Evolutionary conservation across 2,888 invertebrate genomes (phyloP).

Genomic region (Drosophila borborema): DNA sequence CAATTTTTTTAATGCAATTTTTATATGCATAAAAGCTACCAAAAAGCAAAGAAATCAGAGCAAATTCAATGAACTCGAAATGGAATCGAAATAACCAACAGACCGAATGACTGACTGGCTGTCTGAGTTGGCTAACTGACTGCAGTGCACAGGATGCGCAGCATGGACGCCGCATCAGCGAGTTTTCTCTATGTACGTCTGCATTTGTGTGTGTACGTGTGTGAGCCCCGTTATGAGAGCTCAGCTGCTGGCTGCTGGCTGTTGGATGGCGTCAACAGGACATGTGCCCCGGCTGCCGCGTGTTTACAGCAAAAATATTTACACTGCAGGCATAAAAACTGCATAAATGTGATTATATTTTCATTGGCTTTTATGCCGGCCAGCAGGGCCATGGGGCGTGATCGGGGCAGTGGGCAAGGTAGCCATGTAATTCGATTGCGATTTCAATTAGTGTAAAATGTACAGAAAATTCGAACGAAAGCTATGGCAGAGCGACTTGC

Average conservation of each 20-base stretch:
- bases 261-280: constrained; percentile 34
- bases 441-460: constrained; percentile 81
- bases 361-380: constrained; percentile 67
- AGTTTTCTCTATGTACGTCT: constrained; percentile 18
- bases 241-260: constrained; percentile 18
- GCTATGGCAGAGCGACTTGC: constrained; percentile 14
- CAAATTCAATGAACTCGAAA: constrained; percentile 82
- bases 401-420: constrained; percentile 16
- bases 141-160: constrained; percentile 31
- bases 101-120: constrained; percentile 18
- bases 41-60: constrained; percentile 63
- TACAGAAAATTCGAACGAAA: constrained; percentile 43
- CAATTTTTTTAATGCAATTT: constrained; percentile 67
- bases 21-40: constrained; percentile 52
- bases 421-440: constrained; percentile 77
- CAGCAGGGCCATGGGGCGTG: constrained; percentile 3
- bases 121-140: constrained; percentile 21
- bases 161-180: constrained; percentile 22
- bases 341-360: constrained; percentile 81
- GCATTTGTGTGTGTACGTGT: constrained; percentile 6
- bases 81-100: constrained; percentile 57
- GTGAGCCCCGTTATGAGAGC: constrained; percentile 36
- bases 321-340: constrained; percentile 81
- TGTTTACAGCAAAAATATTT: constrained; percentile 77
- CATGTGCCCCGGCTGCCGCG: constrained; percentile 34